Conservation (phyloP, 1,140 invertebrate species). For the Caenorhabditis inopinata region DNA sequence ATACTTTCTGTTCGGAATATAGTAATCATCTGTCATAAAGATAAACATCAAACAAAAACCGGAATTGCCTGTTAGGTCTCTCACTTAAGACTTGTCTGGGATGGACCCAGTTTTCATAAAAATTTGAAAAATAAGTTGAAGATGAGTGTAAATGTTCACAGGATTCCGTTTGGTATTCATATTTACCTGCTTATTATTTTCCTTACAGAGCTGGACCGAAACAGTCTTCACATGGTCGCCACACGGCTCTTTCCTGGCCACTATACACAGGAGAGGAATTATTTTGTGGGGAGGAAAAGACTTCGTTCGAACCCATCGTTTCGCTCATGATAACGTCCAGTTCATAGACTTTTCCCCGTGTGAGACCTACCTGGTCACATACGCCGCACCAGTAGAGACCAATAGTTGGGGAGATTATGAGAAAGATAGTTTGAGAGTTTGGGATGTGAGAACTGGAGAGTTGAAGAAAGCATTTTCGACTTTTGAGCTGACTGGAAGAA, state of each 20-base stretch:
- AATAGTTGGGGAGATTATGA: constrained; percentile 40
- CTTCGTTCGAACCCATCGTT: constrained; percentile 86
- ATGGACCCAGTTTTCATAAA: too few species aligned
- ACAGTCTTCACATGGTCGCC: constrained; percentile 95
- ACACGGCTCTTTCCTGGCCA: constrained; percentile 89
- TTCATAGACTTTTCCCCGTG: constrained; percentile 96
- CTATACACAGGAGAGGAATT: constrained; percentile 90
- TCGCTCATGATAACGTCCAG: constrained; percentile 84
- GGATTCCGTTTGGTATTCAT: neutral
- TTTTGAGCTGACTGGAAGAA: constrained; percentile 38
- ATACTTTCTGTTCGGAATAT: too few species aligned
- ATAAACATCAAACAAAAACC: too few species aligned
- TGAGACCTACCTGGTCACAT: constrained; percentile 73
- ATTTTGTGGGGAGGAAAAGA: constrained; percentile 93
- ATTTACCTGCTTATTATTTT: neutral
- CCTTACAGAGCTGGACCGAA: constrained; percentile 82
- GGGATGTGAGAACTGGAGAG: constrained; percentile 66
- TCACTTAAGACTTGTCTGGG: too few species aligned
- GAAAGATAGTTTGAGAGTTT: constrained; percentile 60
- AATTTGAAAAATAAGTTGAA: too few species aligned
- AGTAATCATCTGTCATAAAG: too few species aligned
- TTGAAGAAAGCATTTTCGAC: constrained; percentile 60
- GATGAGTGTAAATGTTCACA: too few species aligned
- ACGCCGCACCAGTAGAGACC: constrained; percentile 50
- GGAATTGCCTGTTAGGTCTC: too few species aligned